Evolutionary conservation across 2,888 invertebrate genomes (phyloP), one percentile per base, ranked within the genome.

Genomic region (Ecliptopera silaceata): DNA sequence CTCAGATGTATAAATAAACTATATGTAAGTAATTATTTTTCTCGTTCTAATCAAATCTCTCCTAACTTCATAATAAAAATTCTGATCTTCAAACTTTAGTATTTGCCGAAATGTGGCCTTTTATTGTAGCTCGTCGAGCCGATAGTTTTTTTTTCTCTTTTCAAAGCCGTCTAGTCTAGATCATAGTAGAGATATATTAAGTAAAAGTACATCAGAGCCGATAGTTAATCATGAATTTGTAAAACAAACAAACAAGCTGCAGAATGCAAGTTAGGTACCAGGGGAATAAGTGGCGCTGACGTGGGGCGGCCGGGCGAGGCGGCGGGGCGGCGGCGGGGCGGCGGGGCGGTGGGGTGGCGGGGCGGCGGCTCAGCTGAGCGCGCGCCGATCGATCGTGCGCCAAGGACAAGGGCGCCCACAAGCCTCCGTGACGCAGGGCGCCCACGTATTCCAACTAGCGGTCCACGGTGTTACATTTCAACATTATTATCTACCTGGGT

Each of bases 381-480:
- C 82, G 85, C 86, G 88, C 82, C 80, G 77, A 88, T 88, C 82
- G 88, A 88, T 88, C 63, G 54, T 46, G 42, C 41, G 20, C 49
- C 81, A 85, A 85, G 87, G 86, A 77, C 88, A 88, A 88, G 87
- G 88, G 75, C 86, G 75, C 73, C 80, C 70, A 61, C 61, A 59
- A 43, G 41, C 53, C 49, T 53, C 59, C 51, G 54, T 69, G 70
- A 70, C 70, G 71, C 67, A 62, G 45, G 41, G 22, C 63, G 63
- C 69, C 69, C 68, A 74, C 69, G 64, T 74, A 69, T 66, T 69
- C 68, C 34, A 20, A 15, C 34, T 36, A 41, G 39, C 41, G 52
- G 47, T 44, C 10, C 26, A 26, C 26, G 6, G 26, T 51, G 51
- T 29, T 51, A 26, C 26, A 26, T 13, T 36, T 34, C 6, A 6